Evolutionary conservation across 2,888 invertebrate genomes (phyloP), one percentile per base, ranked within the genome.

Genomic region (Emmelina monodactyla): DNA sequence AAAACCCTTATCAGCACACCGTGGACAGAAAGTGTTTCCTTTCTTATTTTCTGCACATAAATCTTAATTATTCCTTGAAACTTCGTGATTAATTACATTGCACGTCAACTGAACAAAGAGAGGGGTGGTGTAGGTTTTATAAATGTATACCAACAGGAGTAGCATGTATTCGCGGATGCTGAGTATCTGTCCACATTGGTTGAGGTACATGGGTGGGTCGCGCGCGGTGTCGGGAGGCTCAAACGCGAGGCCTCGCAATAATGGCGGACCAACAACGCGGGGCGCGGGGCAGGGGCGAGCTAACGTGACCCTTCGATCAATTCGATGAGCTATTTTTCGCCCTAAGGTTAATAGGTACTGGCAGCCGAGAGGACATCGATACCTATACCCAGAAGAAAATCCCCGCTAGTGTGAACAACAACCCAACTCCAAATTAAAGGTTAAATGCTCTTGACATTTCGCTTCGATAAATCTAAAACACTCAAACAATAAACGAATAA

Each of bases 221-320:
- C 53, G 55, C 51, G 54, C 52, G 51, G 52, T 55, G 58, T 58
- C 50, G 55, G 61, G 58, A 60, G 63, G 58, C 62, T 65, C 63
- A 56, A 64, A 66, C 62, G 64, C 67, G 62, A n/a, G 45, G 53
- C 57, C 53, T 53, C 57, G 68, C 67, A 70, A 68, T 64, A 52
- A 38, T 31, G 40, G 35, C 41, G 45, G 42, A 35, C 32, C 40
- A 35, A 44, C 33, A 37, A 33, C 37, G 32, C 11, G 42, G 40
- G 22, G 36, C 34, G 28, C 31, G 37, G 38, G 40, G 42, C 35
- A 45, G 37, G 46, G 29, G 36, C 32, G n/a, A n/a, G n/a, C n/a
- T n/a, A n/a, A n/a, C n/a, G n/a, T n/a, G n/a, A 25, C 25, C 25
- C 4, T 3, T 3, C 6, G n/a, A 7, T 10, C 4, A 25, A 7